These are phyloP conservation scores for Cavia aperea DNA, from an alignment of 2,113 vertebrate genomes.

Conservation along the genomic window DNA sequence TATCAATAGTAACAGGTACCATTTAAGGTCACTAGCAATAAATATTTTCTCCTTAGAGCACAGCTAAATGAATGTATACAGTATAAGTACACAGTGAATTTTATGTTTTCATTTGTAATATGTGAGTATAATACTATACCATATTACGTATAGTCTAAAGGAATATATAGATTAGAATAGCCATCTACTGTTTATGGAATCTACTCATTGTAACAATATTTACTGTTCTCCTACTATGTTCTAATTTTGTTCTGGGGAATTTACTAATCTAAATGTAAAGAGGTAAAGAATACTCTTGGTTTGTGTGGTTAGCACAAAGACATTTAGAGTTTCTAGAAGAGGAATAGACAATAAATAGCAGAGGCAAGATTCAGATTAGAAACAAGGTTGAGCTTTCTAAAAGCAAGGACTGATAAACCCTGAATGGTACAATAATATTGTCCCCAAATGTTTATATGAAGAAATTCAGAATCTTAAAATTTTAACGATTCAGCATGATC, in stretches of 20 bases:
- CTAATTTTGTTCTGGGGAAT: not conserved
- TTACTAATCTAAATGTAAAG: not conserved
- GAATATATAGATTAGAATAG: not conserved
- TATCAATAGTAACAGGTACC: not conserved
- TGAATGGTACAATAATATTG: not conserved
- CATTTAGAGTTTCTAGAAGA: not conserved
- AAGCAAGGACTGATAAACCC: not conserved
- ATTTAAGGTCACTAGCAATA: not conserved
- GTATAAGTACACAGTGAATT: not conserved
- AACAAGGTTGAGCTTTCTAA: constrained; percentile 4
- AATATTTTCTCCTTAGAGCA: not conserved
- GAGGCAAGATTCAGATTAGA: constrained; percentile 19
- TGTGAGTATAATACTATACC: not conserved
- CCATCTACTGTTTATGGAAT: not conserved
- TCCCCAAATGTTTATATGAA: not conserved
- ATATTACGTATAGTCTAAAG: not conserved
- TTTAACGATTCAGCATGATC: not conserved
- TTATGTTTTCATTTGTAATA: not conserved
- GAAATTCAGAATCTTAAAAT: not conserved
- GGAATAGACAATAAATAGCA: not conserved
- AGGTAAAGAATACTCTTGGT: not conserved
- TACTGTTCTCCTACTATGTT: not conserved
- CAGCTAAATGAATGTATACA: not conserved
- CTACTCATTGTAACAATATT: not conserved
- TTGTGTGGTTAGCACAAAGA: not conserved